phyloP scores from a whole-genome alignment of 2,888 invertebrate species.

The Lagria hirta region DNA sequence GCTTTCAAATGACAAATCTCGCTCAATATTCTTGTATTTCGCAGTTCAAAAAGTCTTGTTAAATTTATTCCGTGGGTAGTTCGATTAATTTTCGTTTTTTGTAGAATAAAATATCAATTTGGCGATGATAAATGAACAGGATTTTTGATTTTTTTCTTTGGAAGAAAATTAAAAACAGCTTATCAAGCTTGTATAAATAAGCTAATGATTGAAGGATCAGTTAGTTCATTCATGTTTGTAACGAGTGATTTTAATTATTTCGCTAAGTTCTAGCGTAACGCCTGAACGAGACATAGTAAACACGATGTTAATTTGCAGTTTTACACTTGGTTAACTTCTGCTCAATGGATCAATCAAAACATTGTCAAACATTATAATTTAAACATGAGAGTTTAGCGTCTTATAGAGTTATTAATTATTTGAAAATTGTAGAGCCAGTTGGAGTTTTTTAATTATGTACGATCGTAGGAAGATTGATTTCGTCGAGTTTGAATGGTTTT shows the following conservation, averaged over 20 bases:
- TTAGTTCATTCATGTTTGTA: slow-evolving; percentile 30
- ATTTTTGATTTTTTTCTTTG: slow-evolving; percentile 20
- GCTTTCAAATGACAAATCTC: too few relatives aligned
- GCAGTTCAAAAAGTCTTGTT: too few relatives aligned
- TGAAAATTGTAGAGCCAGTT: too few relatives aligned
- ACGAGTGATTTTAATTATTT: slow-evolving; percentile 34
- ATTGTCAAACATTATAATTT: slow-evolving; percentile 45
- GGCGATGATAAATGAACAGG: slow-evolving; percentile 24
- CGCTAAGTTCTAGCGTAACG: slow-evolving; percentile 28
- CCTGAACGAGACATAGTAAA: slow-evolving; percentile 35
- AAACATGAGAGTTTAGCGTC: slow-evolving; percentile 35
- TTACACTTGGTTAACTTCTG: slow-evolving; percentile 32
- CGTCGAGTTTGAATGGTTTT: too few relatives aligned
- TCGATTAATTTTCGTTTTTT: too few relatives aligned
- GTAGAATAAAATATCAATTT: slow-evolving; percentile 22
- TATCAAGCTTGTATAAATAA: slow-evolving; percentile 5
- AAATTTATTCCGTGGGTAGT: too few relatives aligned
- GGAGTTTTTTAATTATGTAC: too few relatives aligned
- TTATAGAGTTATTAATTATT: slow-evolving; percentile 22
- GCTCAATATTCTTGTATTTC: too few relatives aligned
- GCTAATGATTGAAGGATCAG: slow-evolving; percentile 14
- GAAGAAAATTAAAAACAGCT: slow-evolving; percentile 10
- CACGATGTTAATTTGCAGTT: slow-evolving; percentile 37
- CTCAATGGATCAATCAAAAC: slow-evolving; percentile 42
- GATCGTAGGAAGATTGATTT: too few relatives aligned